Evolutionary conservation across 2,797 vertebrate species (phyloP), one percentile per base, ranked within the genome.

Genomic region (Dermochelys coriacea): DNA sequence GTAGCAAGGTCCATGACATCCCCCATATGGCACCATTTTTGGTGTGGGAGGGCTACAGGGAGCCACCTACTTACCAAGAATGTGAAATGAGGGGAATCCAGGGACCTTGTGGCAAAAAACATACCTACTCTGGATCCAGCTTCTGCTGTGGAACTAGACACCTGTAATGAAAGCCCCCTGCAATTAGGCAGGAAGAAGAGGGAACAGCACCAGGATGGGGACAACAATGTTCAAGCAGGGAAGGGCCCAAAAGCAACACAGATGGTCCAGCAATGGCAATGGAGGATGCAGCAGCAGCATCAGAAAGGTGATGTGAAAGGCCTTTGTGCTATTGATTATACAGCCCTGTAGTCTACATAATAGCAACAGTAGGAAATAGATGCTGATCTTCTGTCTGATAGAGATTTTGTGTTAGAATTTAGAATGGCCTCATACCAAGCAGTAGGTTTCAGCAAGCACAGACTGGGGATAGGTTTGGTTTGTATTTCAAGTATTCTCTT

Each of bases 141-240:
- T 84, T 15, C 61, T n/a, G 8, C 10, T 83, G 16, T 55, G 31
- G 27, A 14, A 81, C 23, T 71, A 9, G 12, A 79, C 25, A 19
- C 0, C 4, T 49, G 59, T 71, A 11, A 1, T 80, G 41, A 84
- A 85, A 74, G 19, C 47, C 27, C 57, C 47, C 81, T 84, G 5
- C 12, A 25, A 6, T 82, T 68, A 61, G 23, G 16, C 11, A 92
- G 47, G 91, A 59, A 34, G 85, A 84, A 21, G 12, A 3, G 12
- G 19, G 10, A 14, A 57, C 2, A 0, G 12, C 12, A 3, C 27
- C 3, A 12, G 55, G 11, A 34, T 11, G 80, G 54, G 78, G 4
- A 7, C 37, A 50, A 2, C 7, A 80, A 84, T 4, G 7, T 82
- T 37, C 82, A 88, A 80, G 79, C 4, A 59, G 81, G 37, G 34